Evolutionary conservation across 2,888 invertebrate genomes (phyloP).

Genomic region (Melipona bicolor): DNA sequence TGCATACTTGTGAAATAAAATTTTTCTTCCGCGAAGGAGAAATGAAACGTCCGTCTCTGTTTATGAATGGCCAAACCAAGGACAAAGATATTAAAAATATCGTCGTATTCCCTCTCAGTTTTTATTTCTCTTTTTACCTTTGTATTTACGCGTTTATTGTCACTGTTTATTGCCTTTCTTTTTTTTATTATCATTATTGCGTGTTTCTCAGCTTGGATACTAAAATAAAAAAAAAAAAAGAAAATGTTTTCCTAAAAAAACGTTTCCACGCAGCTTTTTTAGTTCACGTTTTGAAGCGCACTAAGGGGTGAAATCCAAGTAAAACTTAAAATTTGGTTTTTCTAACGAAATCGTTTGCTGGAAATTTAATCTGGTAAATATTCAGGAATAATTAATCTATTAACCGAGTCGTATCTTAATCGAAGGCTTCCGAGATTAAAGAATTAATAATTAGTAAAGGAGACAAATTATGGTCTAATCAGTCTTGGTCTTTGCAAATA

Average conservation of each 20-base stretch:
- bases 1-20: constrained; percentile 31
- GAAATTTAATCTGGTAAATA: no score
- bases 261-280: no score
- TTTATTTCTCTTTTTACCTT: not conserved
- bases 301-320: not conserved
- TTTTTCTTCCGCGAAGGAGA: not conserved
- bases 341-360: no score
- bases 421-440: no score
- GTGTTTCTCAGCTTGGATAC: no score
- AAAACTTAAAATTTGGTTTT: not conserved
- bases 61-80: not conserved
- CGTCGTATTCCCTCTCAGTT: not conserved
- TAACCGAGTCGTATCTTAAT: no score
- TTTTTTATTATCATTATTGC: not conserved
- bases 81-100: not conserved
- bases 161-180: not conserved
- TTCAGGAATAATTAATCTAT: no score
- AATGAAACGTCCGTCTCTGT: constrained; percentile 5
- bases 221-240: no score
- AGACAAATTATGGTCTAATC: no score
- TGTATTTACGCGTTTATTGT: no score
- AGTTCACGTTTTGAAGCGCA: not conserved
- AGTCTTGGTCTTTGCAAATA: no score
- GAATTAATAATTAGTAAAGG: no score
- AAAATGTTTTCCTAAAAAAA: not conserved